A percentile compares a stretch with the other conserved stretches of the same genome.
Conservation (phyloP, 2,888 invertebrate genomes). For the Folsomia manolachei region DNA sequence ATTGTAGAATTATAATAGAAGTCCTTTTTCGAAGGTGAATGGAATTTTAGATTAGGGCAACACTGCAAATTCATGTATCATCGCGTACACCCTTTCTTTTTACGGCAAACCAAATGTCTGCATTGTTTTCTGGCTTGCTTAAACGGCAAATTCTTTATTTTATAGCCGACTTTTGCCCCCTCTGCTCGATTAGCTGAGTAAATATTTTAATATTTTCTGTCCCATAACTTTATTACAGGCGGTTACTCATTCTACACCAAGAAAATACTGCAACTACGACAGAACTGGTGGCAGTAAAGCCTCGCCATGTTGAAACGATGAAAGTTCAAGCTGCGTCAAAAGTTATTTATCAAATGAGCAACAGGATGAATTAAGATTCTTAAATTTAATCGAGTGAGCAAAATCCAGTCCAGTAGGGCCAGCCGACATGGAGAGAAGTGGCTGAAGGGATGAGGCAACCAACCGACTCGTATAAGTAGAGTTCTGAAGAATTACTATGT, state of each 20-base stretch:
- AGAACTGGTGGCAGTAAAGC: background rate
- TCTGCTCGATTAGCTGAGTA: conserved; percentile 1
- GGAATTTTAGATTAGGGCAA: background rate
- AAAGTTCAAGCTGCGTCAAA: conserved; percentile 17
- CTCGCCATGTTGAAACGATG: too few species aligned
- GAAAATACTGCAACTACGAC: background rate
- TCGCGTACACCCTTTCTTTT: background rate
- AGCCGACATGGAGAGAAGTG: background rate
- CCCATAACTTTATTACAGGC: background rate
- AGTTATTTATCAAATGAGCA: conserved; percentile 18
- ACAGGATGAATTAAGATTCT: conserved; percentile 10
- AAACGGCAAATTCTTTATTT: background rate
- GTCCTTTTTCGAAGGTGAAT: background rate
- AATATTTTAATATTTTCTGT: conserved; percentile 8
- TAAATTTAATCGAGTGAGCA: background rate
- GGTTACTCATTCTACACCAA: background rate
- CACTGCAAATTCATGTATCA: conserved; percentile 14
- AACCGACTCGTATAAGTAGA: background rate
- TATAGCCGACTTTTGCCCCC: background rate
- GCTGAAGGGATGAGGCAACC: background rate
- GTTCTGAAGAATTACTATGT: background rate
- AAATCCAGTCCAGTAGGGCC: too few species aligned
- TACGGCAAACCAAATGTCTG: background rate
- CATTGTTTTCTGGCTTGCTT: background rate
- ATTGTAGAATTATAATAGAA: conserved; percentile 18